Conservation (phyloP, 2,888 invertebrate species). For the Matsumyia berberina region DNA sequence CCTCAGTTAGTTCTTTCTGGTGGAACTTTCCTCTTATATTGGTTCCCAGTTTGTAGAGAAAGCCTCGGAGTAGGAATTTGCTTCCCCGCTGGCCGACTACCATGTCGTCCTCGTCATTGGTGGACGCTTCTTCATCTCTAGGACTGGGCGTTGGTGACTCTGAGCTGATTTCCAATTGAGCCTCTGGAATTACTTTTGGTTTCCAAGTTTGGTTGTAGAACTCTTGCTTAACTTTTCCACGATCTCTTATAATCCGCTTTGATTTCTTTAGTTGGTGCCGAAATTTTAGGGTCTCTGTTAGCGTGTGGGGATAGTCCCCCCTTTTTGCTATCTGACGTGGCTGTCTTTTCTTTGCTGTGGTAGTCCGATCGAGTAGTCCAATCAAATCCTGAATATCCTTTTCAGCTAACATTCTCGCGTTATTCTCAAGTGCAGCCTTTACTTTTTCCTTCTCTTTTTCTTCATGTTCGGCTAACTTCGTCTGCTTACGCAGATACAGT, state of each 20-base stretch:
- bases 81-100: conserved; percentile 80
- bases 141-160: conserved; percentile 70
- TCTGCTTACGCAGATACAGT: conserved; percentile 79
- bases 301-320: conserved; percentile 80
- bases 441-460: conserved; percentile 50
- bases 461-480: conserved; percentile 31
- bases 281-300: conserved; percentile 80
- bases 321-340: conserved; percentile 73
- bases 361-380: conserved; percentile 30
- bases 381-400: conserved; percentile 64
- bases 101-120: conserved; percentile 82
- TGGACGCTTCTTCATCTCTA: conserved; percentile 80
- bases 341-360: conserved; percentile 76
- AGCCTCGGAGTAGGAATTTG: conserved; percentile 82
- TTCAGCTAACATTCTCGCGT: conserved; percentile 14
- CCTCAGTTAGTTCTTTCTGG: conserved; percentile 77
- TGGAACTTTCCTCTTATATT: conserved; percentile 81
- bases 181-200: conserved; percentile 78
- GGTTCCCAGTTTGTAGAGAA: conserved; percentile 81
- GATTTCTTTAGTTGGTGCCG: conserved; percentile 79
- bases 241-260: conserved; percentile 79
- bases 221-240: conserved; percentile 79
- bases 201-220: conserved; percentile 79
- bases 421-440: conserved; percentile 44
- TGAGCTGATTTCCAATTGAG: conserved; percentile 78